Conservation (phyloP, 2,888 invertebrate genomes). For the Lomographa bimaculata region DNA sequence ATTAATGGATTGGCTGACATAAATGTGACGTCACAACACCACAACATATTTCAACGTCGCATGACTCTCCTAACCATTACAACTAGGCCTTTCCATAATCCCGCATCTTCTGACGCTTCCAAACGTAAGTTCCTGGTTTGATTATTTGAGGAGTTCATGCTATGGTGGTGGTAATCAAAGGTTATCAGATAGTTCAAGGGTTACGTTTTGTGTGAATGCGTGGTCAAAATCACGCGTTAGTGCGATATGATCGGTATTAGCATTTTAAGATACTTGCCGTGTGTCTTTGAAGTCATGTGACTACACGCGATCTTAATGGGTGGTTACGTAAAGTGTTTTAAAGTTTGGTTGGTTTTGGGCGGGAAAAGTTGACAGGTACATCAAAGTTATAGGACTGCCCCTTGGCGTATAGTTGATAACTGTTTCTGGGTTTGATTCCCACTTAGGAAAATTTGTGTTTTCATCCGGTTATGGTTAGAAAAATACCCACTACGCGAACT, state of each 20-base stretch:
- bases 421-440: too few species aligned
- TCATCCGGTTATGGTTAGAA: too few species aligned
- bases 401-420: too few species aligned
- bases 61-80: slow-evolving; percentile 54
- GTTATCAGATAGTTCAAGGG: slow-evolving; percentile 79
- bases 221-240: slow-evolving; percentile 74
- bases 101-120: slow-evolving; percentile 2
- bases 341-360: too few species aligned
- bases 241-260: slow-evolving; percentile 73
- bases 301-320: slow-evolving; percentile 58
- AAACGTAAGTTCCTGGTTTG: not conserved
- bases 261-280: slow-evolving; percentile 64
- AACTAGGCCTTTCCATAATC: slow-evolving; percentile 36
- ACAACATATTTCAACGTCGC: slow-evolving; percentile 79
- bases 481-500: too few species aligned
- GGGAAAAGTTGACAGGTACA: too few species aligned
- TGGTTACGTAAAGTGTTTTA: slow-evolving; percentile 2
- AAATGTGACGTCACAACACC: slow-evolving; percentile 81
- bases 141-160: slow-evolving; percentile 28
- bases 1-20: slow-evolving; percentile 82
- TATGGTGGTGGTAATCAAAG: slow-evolving; percentile 47
- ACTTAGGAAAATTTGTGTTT: too few species aligned
- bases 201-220: slow-evolving; percentile 75
- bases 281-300: slow-evolving; percentile 77
- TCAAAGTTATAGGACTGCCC: too few species aligned